Base-by-base conservation (phyloP, 2,888 invertebrate species). In the Mantis religiosa region DNA sequence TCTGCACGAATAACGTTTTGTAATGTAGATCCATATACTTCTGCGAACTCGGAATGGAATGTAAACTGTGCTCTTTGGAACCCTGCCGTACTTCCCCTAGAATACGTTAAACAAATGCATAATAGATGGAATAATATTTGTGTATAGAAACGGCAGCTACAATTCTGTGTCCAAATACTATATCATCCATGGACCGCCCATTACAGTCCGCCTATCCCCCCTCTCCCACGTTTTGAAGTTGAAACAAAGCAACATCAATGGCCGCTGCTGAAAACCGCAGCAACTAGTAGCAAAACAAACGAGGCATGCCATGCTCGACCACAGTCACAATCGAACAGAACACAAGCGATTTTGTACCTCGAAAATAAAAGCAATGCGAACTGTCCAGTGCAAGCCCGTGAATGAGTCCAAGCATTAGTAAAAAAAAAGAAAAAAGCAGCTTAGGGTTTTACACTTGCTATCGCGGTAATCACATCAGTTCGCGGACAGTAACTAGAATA, bases 211-310 rank as follows among this genome's bases (percentile, higher is more conserved):
- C 25, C 54, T 71, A 15, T 71, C 20, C 54, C 54, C 20, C 25
- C 84, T 41, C 84, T n/a, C 84, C 9, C 84, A 7, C 85, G 27
- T 87, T 87, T 87, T 87, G 82, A 87, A 87, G 82, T 87, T 87
- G n/a, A 71, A 87, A 87, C 87, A 87, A 87, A 87, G 87, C 87
- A 87, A 30, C 82, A 82, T 87, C 87, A 87, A 87, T 87, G 87
- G 82, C n/a, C 41, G 87, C 54, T 87, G 34, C 81, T 86, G 71
- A 34, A 87, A 87, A 87, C 87, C 87, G 82, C 87, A 87, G 34
- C 82, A 34, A 82, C 81, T 82, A 87, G 82, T 82, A 25, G 82
- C 87, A 87, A 87, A 87, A 87, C 87, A 87, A 87, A 87, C 87
- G 87, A 87, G 82, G 28, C 87, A 82, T 82, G 87, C 87, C 41